These are phyloP conservation scores for Bombyx mandarina DNA, from an alignment of 1,140 invertebrate species.

Conservation along the genomic window DNA sequence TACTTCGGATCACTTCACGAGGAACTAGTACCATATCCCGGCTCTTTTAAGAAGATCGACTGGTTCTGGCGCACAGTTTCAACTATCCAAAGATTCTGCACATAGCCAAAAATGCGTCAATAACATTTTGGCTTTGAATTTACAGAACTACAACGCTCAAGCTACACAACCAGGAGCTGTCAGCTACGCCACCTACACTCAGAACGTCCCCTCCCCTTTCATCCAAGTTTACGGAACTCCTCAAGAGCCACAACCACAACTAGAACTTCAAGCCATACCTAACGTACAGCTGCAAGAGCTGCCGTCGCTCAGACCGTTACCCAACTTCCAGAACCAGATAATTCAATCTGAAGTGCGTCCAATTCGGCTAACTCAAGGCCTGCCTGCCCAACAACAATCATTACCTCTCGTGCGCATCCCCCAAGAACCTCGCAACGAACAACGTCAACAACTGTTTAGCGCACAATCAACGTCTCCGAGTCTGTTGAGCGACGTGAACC, in stretches of 20 bases:
- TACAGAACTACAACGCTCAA: constrained; percentile 3
- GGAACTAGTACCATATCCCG: no score
- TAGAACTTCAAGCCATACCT: neutral
- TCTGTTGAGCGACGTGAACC: neutral
- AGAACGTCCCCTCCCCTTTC: constrained; percentile 18
- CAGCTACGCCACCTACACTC: constrained; percentile 40
- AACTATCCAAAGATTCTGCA: no score
- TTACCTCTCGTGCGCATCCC: neutral
- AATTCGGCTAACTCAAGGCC: neutral
- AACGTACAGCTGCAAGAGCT: neutral
- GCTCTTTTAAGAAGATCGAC: no score
- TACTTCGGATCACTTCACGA: no score
- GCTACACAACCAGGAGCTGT: constrained; percentile 26
- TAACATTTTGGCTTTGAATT: no score
- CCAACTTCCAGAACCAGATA: neutral
- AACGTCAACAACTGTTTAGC: neutral
- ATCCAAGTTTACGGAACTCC: constrained; percentile 7
- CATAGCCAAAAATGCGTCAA: no score
- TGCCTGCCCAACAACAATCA: neutral
- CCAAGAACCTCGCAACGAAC: neutral
- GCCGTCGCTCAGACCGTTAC: neutral
- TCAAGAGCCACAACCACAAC: neutral
- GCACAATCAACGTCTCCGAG: neutral
- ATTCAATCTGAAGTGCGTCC: neutral
- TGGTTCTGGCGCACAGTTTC: no score